Evolutionary conservation across 2,888 invertebrate species (phyloP), one percentile per base, ranked within the genome.

Genomic region (Campoplex capitator): DNA sequence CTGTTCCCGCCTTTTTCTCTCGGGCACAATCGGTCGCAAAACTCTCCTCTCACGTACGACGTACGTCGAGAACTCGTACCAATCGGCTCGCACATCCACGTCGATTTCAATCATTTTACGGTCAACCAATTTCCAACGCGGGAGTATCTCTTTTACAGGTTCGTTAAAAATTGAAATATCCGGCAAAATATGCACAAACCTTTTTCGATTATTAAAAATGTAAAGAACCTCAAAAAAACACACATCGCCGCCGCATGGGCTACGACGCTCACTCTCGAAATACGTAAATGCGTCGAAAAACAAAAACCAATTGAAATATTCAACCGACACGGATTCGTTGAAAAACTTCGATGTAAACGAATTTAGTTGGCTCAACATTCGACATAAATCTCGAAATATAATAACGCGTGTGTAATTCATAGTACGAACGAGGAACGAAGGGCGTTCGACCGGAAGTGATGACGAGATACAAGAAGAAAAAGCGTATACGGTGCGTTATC

Each of bases 381-480:
- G 16, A 62, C 32, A 32, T 4, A 62, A 62, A 62, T 32, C 32
- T 62, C 28, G 16, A 32, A 32, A 62, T 32, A 62, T 62, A 62
- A 62, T 62, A 32, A 62, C 16, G 32, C 32, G 4, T 71, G 11
- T 28, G 16, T 71, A 28, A 28, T 32, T 18, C 9, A 18, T 16
- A 8, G 28, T 16, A 32, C 32, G 18, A 62, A 62, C 48, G 48
- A 32, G n/a, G 48, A 45, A 48, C 56, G 32, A n/a, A 62, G 42
- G 23, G 76, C 70, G 62, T 62, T 77, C 3, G 68, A 32, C 62
- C 70, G 75, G 68, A 70, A 76, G 70, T 70, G 68, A 83, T 48
- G 68, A 18, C 23, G 58, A 38, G 75, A 75, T 38, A 75, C 32
- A 56, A 82, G 75, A 18, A 23, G 32, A 77, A 75, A 75, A 58